Percentiles rank a stretch among this genome's conserved stretches.
phyloP scores from a whole-genome alignment of 2,113 vertebrate species.

The Corapipo altera region DNA sequence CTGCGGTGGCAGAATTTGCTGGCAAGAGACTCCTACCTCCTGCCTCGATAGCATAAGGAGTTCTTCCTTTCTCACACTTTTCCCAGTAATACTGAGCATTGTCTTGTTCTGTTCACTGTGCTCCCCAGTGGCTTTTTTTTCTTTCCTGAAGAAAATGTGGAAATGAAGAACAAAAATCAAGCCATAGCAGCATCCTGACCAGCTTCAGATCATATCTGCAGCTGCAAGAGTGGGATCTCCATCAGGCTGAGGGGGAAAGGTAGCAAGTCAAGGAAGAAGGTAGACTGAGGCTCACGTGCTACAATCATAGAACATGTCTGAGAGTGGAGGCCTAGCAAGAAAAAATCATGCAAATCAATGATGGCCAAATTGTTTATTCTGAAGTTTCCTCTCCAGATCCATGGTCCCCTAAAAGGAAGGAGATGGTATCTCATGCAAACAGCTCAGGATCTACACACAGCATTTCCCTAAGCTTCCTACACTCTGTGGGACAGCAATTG shows the following conservation, averaged over 20 bases:
- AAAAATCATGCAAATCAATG: background rate
- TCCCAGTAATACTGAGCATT: background rate
- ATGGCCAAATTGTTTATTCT: background rate
- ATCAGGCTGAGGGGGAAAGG: accelerated
- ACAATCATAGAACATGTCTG: background rate
- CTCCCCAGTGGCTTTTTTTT: background rate
- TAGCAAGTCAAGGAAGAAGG: background rate
- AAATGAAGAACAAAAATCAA: background rate
- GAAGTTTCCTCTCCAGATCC: background rate
- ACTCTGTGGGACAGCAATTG: background rate
- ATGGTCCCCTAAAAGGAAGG: background rate
- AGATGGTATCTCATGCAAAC: background rate
- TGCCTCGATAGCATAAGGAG: background rate
- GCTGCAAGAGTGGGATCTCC: background rate
- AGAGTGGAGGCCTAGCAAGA: background rate
- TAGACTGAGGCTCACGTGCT: background rate
- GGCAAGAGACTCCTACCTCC: background rate
- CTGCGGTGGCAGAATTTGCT: background rate
- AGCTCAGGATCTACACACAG: background rate
- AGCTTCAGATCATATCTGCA: background rate
- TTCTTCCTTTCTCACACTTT: background rate
- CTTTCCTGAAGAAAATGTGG: background rate
- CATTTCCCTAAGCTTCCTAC: background rate
- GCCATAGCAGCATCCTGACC: background rate
- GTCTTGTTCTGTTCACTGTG: background rate